Evolutionary conservation across 1,140 invertebrate genomes (phyloP), one percentile per base, ranked within the genome.

Genomic region (Drosophila grimshawi): DNA sequence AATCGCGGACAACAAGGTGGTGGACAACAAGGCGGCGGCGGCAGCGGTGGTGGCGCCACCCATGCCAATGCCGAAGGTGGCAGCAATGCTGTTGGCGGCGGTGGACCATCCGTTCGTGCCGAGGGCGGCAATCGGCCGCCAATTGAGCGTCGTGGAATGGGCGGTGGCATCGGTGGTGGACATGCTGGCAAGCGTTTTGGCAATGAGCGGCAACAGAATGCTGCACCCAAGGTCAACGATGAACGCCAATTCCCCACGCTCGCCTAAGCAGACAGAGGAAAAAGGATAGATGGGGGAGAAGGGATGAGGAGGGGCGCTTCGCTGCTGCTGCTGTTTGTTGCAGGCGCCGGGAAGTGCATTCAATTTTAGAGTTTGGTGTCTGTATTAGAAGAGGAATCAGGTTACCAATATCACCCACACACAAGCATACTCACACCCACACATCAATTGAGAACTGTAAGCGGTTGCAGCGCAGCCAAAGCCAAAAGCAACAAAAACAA

Each of bases 231-330:
- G 93, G 97, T 99, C 56, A 97, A 98, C 92, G 97, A 99, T 93
- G 97, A 97, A 94, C 96, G 96, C 91, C 97, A 98, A 94, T 98
- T 99, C 93, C 98, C 98, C 74, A 97, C 97, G 83, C 94, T 98
- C 91, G 96, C 96, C 53, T 88, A 88, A 90, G 43, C 53, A 27
- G 49, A 41, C 32, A 56, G 43, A 39, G n/a, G 37, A 46, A 27
- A 53, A n/a, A 41, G 5, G n/a, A 56, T 19, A 19, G 19, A 19
- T 19, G 41, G 43, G 53, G 43, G 32, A 30, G 19, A 2, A 19
- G 37, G 39, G 11, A 11, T 19, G 39, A 56, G 41, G 33, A 43
- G 10, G 48, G 27, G 57, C 66, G 66, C 56, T 19, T 69, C 29
- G 46, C 32, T 48, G 37, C 49, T 63, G 55, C 37, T 71, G 56